Evolutionary conservation across 2,888 invertebrate species (phyloP), one percentile per base, ranked within the genome.

Genomic region (Harpagoxenus sublaevis): DNA sequence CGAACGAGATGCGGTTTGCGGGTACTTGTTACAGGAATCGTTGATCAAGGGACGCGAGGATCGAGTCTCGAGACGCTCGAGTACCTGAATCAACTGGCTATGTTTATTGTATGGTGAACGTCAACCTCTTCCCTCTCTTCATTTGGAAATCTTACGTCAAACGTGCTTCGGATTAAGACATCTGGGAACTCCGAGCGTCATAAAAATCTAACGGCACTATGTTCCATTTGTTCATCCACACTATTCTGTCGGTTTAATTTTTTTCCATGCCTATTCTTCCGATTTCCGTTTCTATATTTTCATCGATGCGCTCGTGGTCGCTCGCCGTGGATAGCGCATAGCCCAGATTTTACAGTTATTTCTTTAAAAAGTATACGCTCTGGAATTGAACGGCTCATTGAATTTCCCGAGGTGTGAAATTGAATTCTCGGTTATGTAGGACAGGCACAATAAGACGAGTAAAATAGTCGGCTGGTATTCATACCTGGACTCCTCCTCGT

Each of bases 21-120:
- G 60, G 18, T 60, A 48, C 71, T 48, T 71, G 79, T 79, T 79
- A 60, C 18, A 23, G 55, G 18, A 71, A 18, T 71, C 39, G 57
- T 60, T 48, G 48, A 57, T 70, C 57, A n/a, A 79, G 57, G 39
- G 12, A 79, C 60, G 55, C 45, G 39, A 60, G 35, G 60, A 6
- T 79, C 70, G 57, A 57, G 35, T 57, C 53, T 39, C 45, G n/a
- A 9, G 57, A 79, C 57, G 35, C 51, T n/a, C 42, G 28, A 57
- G 70, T 70, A 79, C 79, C 71, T 71, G 45, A 71, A 71, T 79
- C 79, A 79, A 48, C n/a, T 48, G 71, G 10, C 45, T 23, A 35
- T 55, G 42, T 53, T 77, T 55, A 68, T 68, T 78, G 53, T 53
- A 28, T 1, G 9, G n/a, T 12, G 18, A 42, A 63, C 35, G 62